These are phyloP conservation scores for Bombus affinis DNA, from an alignment of 1,140 invertebrate species.

Conservation along the genomic window DNA sequence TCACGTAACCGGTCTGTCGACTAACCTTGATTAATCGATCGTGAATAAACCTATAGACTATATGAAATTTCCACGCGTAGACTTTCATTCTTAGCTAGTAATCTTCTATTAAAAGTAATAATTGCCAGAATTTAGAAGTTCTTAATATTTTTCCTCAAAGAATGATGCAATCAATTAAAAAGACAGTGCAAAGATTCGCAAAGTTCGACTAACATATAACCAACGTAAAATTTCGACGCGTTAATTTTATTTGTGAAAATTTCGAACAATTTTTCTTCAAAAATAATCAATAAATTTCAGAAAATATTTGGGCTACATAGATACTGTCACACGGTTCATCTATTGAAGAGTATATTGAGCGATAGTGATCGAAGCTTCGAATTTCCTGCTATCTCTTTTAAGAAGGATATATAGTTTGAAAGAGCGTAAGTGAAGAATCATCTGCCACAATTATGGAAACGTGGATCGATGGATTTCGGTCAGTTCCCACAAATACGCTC, in stretches of 20 bases:
- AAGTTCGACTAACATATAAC: too few relatives aligned
- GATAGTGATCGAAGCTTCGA: too few relatives aligned
- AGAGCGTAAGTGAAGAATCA: not conserved
- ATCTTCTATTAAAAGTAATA: too few relatives aligned
- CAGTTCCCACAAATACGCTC: conserved; percentile 3
- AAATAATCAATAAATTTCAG: not conserved
- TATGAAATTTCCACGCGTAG: not conserved
- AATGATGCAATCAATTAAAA: too few relatives aligned
- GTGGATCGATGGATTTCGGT: not conserved
- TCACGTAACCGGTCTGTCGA: not conserved
- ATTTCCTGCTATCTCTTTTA: too few relatives aligned
- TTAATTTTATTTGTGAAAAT: not conserved
- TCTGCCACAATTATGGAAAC: not conserved
- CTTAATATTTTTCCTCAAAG: too few relatives aligned
- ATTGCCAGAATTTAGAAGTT: too few relatives aligned
- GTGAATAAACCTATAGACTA: not conserved
- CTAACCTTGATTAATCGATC: not conserved
- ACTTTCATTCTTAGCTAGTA: not conserved
- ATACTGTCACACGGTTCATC: too few relatives aligned
- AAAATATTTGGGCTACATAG: not conserved
- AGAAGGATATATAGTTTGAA: too few relatives aligned
- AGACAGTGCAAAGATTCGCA: too few relatives aligned
- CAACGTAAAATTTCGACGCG: not conserved
- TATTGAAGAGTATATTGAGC: too few relatives aligned
- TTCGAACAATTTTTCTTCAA: not conserved